Base-by-base conservation (phyloP, 2,888 invertebrate genomes). In the Mycogona germanica region DNA sequence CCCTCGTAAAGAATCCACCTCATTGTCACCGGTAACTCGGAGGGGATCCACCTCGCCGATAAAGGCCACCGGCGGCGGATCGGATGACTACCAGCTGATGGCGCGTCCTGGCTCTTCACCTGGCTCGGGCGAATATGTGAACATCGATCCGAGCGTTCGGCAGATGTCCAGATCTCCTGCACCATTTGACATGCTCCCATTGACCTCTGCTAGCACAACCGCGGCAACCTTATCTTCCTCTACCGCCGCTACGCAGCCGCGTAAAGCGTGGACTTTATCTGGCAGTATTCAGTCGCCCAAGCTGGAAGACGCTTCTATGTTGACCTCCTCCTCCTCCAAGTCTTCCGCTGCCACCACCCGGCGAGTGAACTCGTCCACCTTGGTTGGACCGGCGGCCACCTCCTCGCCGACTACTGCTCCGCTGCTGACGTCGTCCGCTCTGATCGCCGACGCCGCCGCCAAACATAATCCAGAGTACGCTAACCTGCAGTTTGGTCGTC, bases 101-200 rank as follows among this genome's bases (percentile, higher is more conserved):
- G n/a, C n/a, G n/a, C n/a, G n/a, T n/a, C 21, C 19, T 3, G 5
- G 19, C 21, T 50, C 48, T n/a, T 21, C 54, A 7, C 42, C 49
- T 17, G 35, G 35, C 35, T 29, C 50, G 17, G 56, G 53, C 14
- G 56, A 56, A 25, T 56, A 56, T 26, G 53, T 56, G 2, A 56
- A 50, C 41, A 53, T 56, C 30, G 56, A 56, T 26, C 23, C 37
- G 17, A 26, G 42, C 6, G n/a, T n/a, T n/a, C n/a, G n/a, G n/a
- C n/a, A n/a, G n/a, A n/a, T n/a, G n/a, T n/a, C n/a, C n/a, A n/a
- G n/a, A n/a, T n/a, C n/a, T n/a, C n/a, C n/a, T n/a, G n/a, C n/a
- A n/a, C n/a, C n/a, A n/a, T n/a, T n/a, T n/a, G n/a, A n/a, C n/a
- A n/a, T n/a, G n/a, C n/a, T n/a, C n/a, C n/a, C n/a, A n/a, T n/a